These are phyloP conservation scores for Nephrotoma appendiculata DNA, from an alignment of 2,888 invertebrate genomes.

Conservation along the genomic window DNA sequence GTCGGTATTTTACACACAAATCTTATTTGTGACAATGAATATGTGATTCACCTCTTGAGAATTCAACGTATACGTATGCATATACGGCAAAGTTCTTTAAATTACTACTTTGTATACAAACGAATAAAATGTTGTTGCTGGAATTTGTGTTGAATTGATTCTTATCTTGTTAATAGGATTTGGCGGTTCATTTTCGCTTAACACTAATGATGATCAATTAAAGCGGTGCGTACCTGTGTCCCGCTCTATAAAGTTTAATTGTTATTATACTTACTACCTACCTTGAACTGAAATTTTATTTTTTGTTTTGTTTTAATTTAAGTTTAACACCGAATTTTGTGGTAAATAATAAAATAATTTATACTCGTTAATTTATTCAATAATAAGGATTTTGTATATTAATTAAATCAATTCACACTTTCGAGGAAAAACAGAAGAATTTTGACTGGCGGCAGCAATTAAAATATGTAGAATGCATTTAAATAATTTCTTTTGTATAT, in stretches of 20 bases:
- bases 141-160: neutral
- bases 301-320: neutral
- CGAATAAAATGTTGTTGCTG: neutral
- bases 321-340: neutral
- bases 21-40: neutral
- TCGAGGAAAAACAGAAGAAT: neutral
- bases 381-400: neutral
- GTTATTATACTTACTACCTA: neutral
- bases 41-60: neutral
- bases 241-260: neutral
- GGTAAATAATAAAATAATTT: neutral
- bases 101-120: neutral
- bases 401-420: neutral
- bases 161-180: neutral
- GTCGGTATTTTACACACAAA: neutral
- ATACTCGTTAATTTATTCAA: neutral
- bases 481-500: neutral
- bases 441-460: neutral
- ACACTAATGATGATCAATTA: neutral
- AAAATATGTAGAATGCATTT: neutral
- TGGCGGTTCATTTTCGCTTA: neutral
- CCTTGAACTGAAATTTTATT: neutral
- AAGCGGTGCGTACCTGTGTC: neutral
- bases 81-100: neutral
- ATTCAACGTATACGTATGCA: neutral